Percentiles rank a stretch among this genome's conserved stretches.
These are phyloP conservation scores for Actias luna DNA, from an alignment of 2,888 invertebrate species.

Conservation along the genomic window DNA sequence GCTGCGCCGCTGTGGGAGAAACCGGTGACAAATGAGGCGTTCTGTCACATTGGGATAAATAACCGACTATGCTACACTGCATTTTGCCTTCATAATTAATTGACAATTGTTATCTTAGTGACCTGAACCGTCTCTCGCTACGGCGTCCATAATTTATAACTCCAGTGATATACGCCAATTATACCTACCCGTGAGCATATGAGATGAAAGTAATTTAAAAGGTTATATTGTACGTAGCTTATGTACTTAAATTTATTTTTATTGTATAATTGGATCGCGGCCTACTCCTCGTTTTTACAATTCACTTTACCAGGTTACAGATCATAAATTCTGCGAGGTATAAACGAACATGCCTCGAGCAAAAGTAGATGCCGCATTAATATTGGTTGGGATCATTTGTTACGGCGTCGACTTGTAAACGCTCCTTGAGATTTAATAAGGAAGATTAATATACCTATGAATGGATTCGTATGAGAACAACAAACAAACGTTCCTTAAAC, in stretches of 20 bases:
- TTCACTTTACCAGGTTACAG: constrained; percentile 64
- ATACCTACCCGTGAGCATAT: constrained; percentile 49
- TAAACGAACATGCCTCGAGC: constrained; percentile 48
- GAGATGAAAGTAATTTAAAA: constrained; percentile 57
- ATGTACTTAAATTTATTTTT: constrained; percentile 59
- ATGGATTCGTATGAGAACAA: constrained; percentile 43
- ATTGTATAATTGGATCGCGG: constrained; percentile 73
- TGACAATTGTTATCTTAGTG: constrained; percentile 67
- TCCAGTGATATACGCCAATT: constrained; percentile 54
- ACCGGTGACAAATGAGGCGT: constrained; percentile 75
- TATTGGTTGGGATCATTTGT: constrained; percentile 63
- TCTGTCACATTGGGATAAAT: constrained; percentile 78
- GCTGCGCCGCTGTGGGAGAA: constrained; percentile 66
- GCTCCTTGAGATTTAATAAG: constrained; percentile 44
- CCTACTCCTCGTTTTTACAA: constrained; percentile 68
- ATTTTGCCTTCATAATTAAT: constrained; percentile 78
- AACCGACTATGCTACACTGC: constrained; percentile 79
- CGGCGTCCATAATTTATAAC: constrained; percentile 33
- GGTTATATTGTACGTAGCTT: constrained; percentile 53
- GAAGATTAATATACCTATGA: constrained; percentile 40
- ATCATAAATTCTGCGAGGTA: constrained; percentile 63
- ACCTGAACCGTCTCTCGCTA: constrained; percentile 24
- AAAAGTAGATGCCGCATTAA: constrained; percentile 60
- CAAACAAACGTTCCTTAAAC: constrained; percentile 36
- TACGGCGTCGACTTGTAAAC: constrained; percentile 48